A percentile compares a stretch with the other conserved stretches of the same genome.
phyloP scores from a whole-genome alignment of 2,888 invertebrate genomes.

The Pimpla rufipes region DNA sequence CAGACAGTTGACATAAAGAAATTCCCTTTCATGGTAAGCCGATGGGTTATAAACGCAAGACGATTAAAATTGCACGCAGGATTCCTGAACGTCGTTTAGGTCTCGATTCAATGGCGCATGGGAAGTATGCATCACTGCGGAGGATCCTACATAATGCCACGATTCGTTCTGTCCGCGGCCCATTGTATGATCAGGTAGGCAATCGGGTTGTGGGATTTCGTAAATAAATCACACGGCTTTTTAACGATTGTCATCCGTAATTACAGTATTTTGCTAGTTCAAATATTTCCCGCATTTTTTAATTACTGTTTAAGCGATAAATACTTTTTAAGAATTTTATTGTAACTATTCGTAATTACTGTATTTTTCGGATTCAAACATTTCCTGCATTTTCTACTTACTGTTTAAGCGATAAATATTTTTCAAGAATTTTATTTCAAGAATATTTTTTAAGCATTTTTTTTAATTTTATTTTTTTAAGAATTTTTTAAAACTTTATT shows the following conservation, averaged over 20 bases:
- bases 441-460: too few relatives aligned
- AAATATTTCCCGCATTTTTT: too few relatives aligned
- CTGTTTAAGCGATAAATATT: too few relatives aligned
- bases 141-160: conserved; percentile 78
- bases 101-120: conserved; percentile 76
- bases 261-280: not conserved
- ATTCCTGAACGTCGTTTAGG: conserved; percentile 59
- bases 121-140: conserved; percentile 77
- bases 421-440: too few relatives aligned
- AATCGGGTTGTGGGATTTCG: conserved; percentile 8
- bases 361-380: too few relatives aligned
- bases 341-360: too few relatives aligned
- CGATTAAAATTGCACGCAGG: not conserved
- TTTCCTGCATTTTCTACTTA: too few relatives aligned
- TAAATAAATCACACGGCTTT: not conserved
- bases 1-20: conserved; percentile 71
- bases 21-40: conserved; percentile 77
- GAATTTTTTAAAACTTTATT: too few relatives aligned
- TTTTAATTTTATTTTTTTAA: too few relatives aligned
- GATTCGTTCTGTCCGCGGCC: conserved; percentile 80
- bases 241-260: not conserved
- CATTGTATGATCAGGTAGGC: conserved; percentile 81
- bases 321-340: too few relatives aligned
- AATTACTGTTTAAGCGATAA: too few relatives aligned
- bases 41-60: conserved; percentile 38